Percentiles rank a stretch among this genome's conserved stretches.
Evolutionary conservation across 1,140 invertebrate species (phyloP).

Genomic region (Solenopsis invicta): DNA sequence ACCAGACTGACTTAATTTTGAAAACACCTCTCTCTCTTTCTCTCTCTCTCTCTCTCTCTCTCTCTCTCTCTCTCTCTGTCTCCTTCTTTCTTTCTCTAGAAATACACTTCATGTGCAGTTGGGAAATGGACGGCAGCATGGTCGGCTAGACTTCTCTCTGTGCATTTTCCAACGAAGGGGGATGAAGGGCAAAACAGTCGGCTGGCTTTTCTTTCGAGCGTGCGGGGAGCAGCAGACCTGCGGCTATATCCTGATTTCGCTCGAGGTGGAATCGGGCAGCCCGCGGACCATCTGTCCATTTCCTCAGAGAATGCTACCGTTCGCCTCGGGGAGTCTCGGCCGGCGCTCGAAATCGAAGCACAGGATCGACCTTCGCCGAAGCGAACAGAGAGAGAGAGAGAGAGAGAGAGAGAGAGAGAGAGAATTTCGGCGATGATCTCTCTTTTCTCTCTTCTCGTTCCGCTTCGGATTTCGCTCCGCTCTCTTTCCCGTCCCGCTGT

Average conservation of each 20-base stretch:
- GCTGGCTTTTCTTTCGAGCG: constrained; percentile 71
- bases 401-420: constrained; percentile 40
- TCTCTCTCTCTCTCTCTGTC: not conserved
- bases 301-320: constrained; percentile 76
- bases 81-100: not conserved
- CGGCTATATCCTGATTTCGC: constrained; percentile 75
- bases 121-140: constrained; percentile 27
- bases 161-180: constrained; percentile 49
- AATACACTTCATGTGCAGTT: constrained; percentile 28
- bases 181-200: constrained; percentile 33
- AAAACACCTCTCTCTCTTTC: constrained; percentile 21
- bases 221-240: constrained; percentile 63
- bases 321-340: constrained; percentile 71
- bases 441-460: constrained; percentile 29
- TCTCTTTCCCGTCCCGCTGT: not conserved
- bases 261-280: constrained; percentile 76
- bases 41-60: not conserved
- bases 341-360: constrained; percentile 69
- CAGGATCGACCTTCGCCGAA: constrained; percentile 38
- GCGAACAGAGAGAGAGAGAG: constrained; percentile 51
- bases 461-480: constrained; percentile 4
- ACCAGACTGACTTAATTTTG: constrained; percentile 37
- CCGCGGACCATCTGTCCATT: constrained; percentile 78
- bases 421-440: constrained; percentile 68
- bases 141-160: constrained; percentile 56